phyloP scores from a whole-genome alignment of 2,888 invertebrate species.

The Clitarchus hookeri region DNA sequence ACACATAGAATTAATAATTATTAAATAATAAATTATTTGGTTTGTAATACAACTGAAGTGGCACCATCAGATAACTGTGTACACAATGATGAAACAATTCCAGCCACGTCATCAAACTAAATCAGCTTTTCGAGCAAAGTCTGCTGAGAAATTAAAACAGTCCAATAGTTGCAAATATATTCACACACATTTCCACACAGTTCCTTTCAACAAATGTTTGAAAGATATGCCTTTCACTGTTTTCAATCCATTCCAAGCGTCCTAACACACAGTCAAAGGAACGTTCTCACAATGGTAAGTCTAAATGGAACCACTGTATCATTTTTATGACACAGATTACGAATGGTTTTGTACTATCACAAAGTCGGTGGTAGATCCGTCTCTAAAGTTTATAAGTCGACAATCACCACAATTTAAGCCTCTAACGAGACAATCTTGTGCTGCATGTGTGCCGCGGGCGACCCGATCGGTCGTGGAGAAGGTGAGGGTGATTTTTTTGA shows the following conservation, averaged over 20 bases:
- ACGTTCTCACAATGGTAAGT: slow-evolving; percentile 27
- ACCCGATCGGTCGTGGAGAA: slow-evolving; percentile 68
- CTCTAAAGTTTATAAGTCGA: slow-evolving; percentile 19
- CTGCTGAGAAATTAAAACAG: slow-evolving; percentile 2
- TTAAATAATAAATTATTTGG: slow-evolving; percentile 58
- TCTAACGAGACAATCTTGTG: slow-evolving; percentile 51
- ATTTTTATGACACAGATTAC: slow-evolving; percentile 26
- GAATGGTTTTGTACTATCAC: slow-evolving; percentile 43
- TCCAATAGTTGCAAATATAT: slow-evolving; percentile 10
- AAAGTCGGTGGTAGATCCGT: slow-evolving; percentile 41
- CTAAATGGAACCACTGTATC: slow-evolving; percentile 21
- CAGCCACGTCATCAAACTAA: not conserved
- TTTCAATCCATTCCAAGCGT: slow-evolving; percentile 10
- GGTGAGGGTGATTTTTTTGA: slow-evolving; percentile 83
- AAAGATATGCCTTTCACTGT: slow-evolving; percentile 19
- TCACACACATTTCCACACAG: not conserved
- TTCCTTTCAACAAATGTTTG: slow-evolving; percentile 4
- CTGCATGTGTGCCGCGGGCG: slow-evolving; percentile 51
- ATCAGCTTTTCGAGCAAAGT: slow-evolving; percentile 14
- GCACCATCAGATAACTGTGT: slow-evolving; percentile 48
- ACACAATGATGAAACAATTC: slow-evolving; percentile 14
- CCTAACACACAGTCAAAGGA: slow-evolving; percentile 23
- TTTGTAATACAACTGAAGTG: slow-evolving; percentile 57
- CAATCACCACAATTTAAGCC: slow-evolving; percentile 50
- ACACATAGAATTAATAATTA: slow-evolving; percentile 50